Percentiles rank a stretch among this genome's conserved stretches.
Conservation (phyloP, 1,140 invertebrate species). For the Drosophila teissieri region DNA sequence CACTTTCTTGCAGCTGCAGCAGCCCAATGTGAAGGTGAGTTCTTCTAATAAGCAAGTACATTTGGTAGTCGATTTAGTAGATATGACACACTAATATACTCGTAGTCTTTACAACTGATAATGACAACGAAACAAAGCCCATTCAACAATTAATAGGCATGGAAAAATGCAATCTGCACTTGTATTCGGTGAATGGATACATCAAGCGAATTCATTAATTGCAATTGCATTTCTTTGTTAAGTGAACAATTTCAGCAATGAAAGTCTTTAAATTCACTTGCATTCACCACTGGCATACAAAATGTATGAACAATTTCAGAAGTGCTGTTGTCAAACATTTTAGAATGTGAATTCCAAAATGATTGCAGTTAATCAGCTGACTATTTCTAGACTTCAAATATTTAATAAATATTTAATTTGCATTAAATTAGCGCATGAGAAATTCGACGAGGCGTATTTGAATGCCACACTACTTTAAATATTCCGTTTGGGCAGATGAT, state of each 20-base stretch:
- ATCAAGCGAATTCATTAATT: constrained; percentile 12
- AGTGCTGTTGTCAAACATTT: constrained; percentile 1
- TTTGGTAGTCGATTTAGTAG: too few relatives aligned
- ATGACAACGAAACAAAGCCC: neutral
- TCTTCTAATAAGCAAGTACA: neutral
- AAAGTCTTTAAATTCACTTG: constrained; percentile 20
- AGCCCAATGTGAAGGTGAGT: constrained; percentile 89
- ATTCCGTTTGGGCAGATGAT: constrained; percentile 16
- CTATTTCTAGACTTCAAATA: too few relatives aligned
- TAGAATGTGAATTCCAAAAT: constrained; percentile 10
- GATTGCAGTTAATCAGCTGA: neutral
- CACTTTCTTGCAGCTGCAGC: constrained; percentile 94
- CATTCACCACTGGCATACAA: constrained; percentile 2
- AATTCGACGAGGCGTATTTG: neutral
- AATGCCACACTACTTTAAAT: constrained; percentile 5
- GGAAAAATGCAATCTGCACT: constrained; percentile 7
- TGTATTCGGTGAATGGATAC: constrained; percentile 26
- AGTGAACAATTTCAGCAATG: constrained; percentile 25
- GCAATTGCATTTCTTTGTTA: constrained; percentile 12
- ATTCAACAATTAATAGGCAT: neutral
- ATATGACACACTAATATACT: too few relatives aligned
- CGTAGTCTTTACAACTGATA: neutral
- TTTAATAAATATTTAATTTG: neutral
- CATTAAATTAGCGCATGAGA: constrained; percentile 4
- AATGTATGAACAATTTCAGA: neutral